Base-by-base conservation (phyloP, 2,113 vertebrate genomes). In the Hypocryptadius cinnamomeus region DNA sequence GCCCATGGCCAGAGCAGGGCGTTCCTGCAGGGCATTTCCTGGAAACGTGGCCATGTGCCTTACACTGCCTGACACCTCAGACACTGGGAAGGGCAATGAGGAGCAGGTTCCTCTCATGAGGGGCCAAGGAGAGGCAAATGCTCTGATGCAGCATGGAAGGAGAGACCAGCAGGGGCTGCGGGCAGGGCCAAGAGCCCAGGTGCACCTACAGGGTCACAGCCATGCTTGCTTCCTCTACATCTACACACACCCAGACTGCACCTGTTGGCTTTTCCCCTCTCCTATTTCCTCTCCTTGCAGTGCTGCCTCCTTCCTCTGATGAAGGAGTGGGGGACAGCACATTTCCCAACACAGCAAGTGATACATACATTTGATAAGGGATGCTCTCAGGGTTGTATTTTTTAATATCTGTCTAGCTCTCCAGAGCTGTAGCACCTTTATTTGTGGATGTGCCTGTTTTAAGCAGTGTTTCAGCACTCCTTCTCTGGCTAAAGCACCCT, bases 81-180 rank as follows among this genome's bases (percentile, higher is more conserved):
- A 21, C 1, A 1, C 54, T 33, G 30, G 33, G 44, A 72, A 69
- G 24, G 37, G 24, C 45, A 35, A 8, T 3, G 4, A 57, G n/a
- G 56, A 77, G 33, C 13, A 64, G 13, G 8, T 25, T 60, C 63
- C 23, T 4, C 59, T 47, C 77, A 13, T 13, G 5, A 64, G 42
- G 10, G 23, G 21, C 37, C 30, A 30, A 44, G 20, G 22, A 71
- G 31, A 76, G 42, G 39, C 2, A 3, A 23, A 59, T 17, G 27
- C 27, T 69, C 11, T 6, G 30, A 45, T 65, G 19, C 4, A 47
- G 48, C 13, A 24, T 10, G 3, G 27, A 10, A 57, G 19, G 14
- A 79, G 60, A 70, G 54, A 21, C n/a, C n/a, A 39, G 44, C 8
- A 11, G 13, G 28, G 28, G 25, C 23, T 0, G 0, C 0, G 0